Evolutionary conservation across 2,888 invertebrate genomes (phyloP).

Genomic region (Glyphotaelius pellucidus): DNA sequence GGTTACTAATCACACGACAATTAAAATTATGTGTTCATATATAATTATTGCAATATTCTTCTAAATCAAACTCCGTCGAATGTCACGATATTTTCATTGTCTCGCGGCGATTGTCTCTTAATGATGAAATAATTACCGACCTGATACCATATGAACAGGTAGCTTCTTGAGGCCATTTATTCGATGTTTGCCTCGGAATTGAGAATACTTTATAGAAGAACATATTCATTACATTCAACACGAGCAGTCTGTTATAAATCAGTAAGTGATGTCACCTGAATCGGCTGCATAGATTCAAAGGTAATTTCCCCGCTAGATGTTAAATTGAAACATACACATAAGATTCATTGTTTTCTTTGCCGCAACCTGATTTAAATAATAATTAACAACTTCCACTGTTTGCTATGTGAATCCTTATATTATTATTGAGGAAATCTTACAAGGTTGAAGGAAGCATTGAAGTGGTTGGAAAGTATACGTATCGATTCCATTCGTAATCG

Average conservation of each 20-base stretch:
- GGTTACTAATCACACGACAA: background rate
- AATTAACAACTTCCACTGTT: background rate
- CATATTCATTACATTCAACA: background rate
- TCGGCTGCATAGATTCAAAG: background rate
- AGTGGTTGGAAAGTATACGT: background rate
- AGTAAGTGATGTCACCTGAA: slow-evolving; percentile 2
- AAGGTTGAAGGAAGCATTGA: background rate
- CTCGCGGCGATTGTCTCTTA: background rate
- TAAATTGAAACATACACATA: background rate
- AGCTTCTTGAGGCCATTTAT: background rate
- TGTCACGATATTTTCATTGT: background rate
- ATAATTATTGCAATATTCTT: background rate
- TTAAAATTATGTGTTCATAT: background rate
- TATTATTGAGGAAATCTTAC: background rate
- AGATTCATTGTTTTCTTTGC: background rate
- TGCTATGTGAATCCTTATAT: background rate
- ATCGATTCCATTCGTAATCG: no score
- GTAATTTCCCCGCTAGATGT: background rate
- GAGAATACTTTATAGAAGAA: background rate
- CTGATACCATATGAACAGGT: background rate
- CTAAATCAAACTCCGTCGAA: background rate
- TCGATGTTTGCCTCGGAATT: background rate
- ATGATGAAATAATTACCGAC: background rate
- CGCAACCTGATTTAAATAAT: background rate
- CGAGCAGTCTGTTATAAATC: background rate